Conservation (phyloP, 2,113 vertebrate species). For the Neopipo cinnamomea region DNA sequence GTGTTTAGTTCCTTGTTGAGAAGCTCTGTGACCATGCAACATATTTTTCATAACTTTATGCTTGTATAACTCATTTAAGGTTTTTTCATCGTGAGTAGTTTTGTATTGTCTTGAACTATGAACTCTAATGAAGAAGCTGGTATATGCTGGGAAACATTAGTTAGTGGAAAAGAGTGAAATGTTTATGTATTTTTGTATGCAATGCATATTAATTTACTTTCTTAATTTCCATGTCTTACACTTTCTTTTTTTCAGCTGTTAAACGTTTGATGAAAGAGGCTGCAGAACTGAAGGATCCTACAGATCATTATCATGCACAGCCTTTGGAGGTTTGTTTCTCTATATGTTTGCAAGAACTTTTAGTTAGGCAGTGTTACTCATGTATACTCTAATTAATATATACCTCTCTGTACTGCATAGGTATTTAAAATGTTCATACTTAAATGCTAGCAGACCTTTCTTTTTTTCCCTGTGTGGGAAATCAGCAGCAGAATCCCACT, state of each 20-base stretch:
- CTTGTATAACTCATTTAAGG: not conserved
- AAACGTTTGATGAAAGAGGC: slow-evolving; percentile 99
- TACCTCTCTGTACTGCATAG: not conserved
- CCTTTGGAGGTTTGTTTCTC: slow-evolving; percentile 90
- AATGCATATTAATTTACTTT: not conserved
- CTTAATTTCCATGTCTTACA: not conserved
- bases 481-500: not conserved
- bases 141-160: not conserved
- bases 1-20: not conserved
- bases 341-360: not conserved
- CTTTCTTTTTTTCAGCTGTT: slow-evolving; percentile 82
- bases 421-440: not conserved
- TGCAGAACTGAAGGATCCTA: slow-evolving; percentile 92
- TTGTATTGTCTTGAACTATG: not conserved
- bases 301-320: slow-evolving; percentile 98
- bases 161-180: not conserved
- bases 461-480: not conserved
- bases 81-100: not conserved
- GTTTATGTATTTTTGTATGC: not conserved
- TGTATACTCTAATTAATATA: not conserved
- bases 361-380: not conserved
- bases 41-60: not conserved
- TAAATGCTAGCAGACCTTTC: not conserved
- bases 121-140: not conserved
- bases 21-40: not conserved